phyloP scores from a whole-genome alignment of 2,888 invertebrate species.

The Gymnoscelis rufifasciata region DNA sequence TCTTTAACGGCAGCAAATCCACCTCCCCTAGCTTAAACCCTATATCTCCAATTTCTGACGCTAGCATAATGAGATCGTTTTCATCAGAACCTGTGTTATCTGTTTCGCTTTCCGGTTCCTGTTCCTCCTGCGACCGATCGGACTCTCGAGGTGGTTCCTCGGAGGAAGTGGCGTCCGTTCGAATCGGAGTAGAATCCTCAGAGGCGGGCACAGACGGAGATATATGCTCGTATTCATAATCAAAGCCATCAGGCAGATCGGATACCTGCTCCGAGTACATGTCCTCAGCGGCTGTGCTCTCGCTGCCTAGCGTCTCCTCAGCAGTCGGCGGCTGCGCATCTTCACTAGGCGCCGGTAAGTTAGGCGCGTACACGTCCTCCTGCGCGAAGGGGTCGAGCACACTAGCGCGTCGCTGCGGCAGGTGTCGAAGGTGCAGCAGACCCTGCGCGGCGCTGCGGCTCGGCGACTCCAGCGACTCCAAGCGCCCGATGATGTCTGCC shows the following conservation, averaged over 20 bases:
- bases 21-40: slow-evolving; percentile 7
- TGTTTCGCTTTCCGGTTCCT: background rate
- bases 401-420: slow-evolving; percentile 50
- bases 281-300: slow-evolving; percentile 38
- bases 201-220: slow-evolving; percentile 21
- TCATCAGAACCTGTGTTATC: slow-evolving; percentile 6
- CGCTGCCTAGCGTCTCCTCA: slow-evolving; percentile 33
- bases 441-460: slow-evolving; percentile 67
- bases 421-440: slow-evolving; percentile 61
- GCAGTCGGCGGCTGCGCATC: slow-evolving; percentile 12
- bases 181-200: slow-evolving; percentile 27
- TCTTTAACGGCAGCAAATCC: background rate
- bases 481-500: slow-evolving; percentile 80
- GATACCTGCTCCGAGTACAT: slow-evolving; percentile 58
- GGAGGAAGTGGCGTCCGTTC: slow-evolving; percentile 42
- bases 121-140: slow-evolving; percentile 17
- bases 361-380: slow-evolving; percentile 49
- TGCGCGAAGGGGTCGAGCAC: slow-evolving; percentile 60
- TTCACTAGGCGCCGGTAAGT: slow-evolving; percentile 31
- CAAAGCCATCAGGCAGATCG: slow-evolving; percentile 49
- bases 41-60: slow-evolving; percentile 1
- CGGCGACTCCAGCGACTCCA: slow-evolving; percentile 79
- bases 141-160: slow-evolving; percentile 27
- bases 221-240: slow-evolving; percentile 42
- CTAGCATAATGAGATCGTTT: slow-evolving; percentile 11